Evolutionary conservation across 1,140 invertebrate genomes (phyloP).

Genomic region (Helicorthomorpha holstii): DNA sequence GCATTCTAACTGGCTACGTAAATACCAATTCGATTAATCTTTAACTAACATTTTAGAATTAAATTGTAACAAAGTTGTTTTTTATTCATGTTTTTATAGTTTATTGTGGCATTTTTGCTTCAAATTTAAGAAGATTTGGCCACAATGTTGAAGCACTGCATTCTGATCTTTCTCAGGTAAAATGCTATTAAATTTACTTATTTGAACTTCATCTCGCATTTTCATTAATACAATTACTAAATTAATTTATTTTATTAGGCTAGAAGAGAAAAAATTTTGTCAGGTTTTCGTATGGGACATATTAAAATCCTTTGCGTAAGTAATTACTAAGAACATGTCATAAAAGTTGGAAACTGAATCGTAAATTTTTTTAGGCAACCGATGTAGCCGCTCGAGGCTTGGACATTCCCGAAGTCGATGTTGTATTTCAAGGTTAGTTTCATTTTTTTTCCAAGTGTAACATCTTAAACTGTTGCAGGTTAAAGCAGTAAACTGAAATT

Average conservation of each 20-base stretch:
- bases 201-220: too few relatives aligned
- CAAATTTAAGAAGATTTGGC: too few relatives aligned
- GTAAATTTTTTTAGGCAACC: not conserved
- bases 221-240: not conserved
- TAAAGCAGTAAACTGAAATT: too few relatives aligned
- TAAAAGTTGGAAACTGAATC: not conserved
- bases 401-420: slow-evolving; percentile 67
- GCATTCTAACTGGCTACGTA: too few relatives aligned
- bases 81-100: too few relatives aligned
- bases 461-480: too few relatives aligned
- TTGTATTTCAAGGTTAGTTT: slow-evolving; percentile 69
- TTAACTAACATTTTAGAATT: too few relatives aligned
- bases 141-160: not conserved
- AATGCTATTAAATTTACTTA: too few relatives aligned
- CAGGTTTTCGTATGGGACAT: not conserved
- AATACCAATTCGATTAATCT: too few relatives aligned
- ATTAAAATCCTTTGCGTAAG: slow-evolving; percentile 1
- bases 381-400: not conserved
- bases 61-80: too few relatives aligned
- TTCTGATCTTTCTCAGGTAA: not conserved
- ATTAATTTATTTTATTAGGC: not conserved
- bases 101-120: too few relatives aligned
- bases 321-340: not conserved
- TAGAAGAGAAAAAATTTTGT: not conserved
- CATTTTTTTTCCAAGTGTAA: not conserved